phyloP scores from a whole-genome alignment of 2,113 vertebrate genomes.

The Ammodytes dubius region DNA sequence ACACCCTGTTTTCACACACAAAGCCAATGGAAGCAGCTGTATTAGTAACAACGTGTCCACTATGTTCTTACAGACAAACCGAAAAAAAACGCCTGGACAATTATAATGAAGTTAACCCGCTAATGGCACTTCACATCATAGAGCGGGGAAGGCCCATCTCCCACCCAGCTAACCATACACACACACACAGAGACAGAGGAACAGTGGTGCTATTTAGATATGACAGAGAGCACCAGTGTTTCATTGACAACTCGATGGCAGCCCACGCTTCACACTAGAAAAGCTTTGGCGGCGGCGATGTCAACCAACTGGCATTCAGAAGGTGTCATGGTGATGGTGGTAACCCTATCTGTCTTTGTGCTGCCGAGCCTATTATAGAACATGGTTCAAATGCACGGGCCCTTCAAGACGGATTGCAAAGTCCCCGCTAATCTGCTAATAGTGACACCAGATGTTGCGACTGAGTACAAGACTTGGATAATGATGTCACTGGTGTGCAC shows the following conservation, averaged over 20 bases:
- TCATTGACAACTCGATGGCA: constrained; percentile 32
- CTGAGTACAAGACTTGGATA: not conserved
- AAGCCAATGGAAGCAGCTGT: constrained; percentile 60
- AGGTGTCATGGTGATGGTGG: constrained; percentile 36
- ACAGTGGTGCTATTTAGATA: constrained; percentile 69
- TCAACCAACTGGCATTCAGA: constrained; percentile 27
- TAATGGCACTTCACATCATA: constrained; percentile 50
- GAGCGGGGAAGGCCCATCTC: constrained; percentile 49
- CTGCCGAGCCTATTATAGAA: constrained; percentile 31
- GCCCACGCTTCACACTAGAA: constrained; percentile 59
- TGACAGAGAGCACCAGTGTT: constrained; percentile 66
- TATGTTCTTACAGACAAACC: constrained; percentile 54
- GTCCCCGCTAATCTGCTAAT: constrained; percentile 46
- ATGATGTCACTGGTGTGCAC: not conserved
- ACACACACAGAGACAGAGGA: constrained; percentile 13
- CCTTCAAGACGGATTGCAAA: constrained; percentile 32
- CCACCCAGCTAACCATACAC: constrained; percentile 17
- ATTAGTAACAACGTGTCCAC: constrained; percentile 60
- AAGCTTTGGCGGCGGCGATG: constrained; percentile 45
- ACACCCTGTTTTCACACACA: constrained; percentile 65
- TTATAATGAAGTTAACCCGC: constrained; percentile 72
- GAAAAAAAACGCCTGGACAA: constrained; percentile 36
- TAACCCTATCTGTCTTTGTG: constrained; percentile 58
- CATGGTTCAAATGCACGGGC: constrained; percentile 15
- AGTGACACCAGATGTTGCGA: constrained; percentile 55